Conservation (phyloP, 2,113 vertebrate species). For the Dasyurus viverrinus region DNA sequence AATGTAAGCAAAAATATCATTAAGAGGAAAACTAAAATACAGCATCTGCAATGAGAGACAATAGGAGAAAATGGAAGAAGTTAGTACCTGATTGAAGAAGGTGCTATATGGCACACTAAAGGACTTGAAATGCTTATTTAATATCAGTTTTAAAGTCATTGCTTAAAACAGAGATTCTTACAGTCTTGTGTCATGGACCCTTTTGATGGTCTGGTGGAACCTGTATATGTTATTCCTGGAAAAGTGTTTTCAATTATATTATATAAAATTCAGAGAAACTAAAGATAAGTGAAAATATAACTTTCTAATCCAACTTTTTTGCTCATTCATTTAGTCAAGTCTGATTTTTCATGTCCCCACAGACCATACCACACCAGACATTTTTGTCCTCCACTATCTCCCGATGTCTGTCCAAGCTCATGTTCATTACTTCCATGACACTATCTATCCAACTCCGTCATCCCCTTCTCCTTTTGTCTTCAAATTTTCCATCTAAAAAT, state of each 20-base stretch:
- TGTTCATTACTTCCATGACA: too few relatives aligned
- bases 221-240: not conserved
- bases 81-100: not conserved
- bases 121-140: not conserved
- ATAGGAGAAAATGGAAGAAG: not conserved
- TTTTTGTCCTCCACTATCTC: too few relatives aligned
- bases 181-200: not conserved
- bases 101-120: not conserved
- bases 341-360: not conserved
- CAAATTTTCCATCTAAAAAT: not conserved
- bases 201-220: not conserved
- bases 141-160: not conserved
- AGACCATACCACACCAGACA: too few relatives aligned
- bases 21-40: fast-evolving
- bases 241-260: not conserved
- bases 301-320: not conserved
- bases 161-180: not conserved
- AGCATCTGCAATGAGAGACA: not conserved
- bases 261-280: not conserved
- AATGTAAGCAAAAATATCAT: not conserved
- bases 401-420: too few relatives aligned
- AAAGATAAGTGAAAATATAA: not conserved
- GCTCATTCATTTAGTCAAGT: not conserved
- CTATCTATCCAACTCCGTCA: too few relatives aligned
- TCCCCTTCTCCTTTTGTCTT: not conserved